Evolutionary conservation across 2,888 invertebrate genomes (phyloP), one percentile per base, ranked within the genome.

Genomic region (Hydrotaea diabolus): DNA sequence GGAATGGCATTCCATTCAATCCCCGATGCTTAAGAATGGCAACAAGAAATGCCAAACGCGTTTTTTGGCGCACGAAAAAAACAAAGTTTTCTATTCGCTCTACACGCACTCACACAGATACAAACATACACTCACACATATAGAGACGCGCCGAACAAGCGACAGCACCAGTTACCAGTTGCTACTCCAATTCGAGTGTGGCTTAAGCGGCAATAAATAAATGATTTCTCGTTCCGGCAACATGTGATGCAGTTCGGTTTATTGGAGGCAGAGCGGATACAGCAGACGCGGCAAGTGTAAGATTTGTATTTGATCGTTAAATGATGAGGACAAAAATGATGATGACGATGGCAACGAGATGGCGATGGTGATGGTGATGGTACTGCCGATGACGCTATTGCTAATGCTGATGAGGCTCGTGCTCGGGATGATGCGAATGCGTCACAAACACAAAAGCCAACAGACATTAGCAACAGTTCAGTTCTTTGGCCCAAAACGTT

Each of bases 141-240:
- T n/a, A n/a, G n/a, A n/a, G n/a, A n/a, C n/a, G 5, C 9, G 19
- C 59, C 8, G 23, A 26, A 59, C 13, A 69, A 46, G 46, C 69
- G 36, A 13, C 39, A 66, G 66, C 31, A n/a, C 2, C 62, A 62
- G 15, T 13, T 71, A 83, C 83, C 83, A 83, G 83, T 80, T 83
- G 83, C 83, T 71, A 19, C 21, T 43, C 15, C 43, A 43, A 19
- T 69, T 74, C 19, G 77, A 73, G 36, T 66, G 46, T 39, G 57
- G 23, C 59, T 17, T 74, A 77, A 64, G 46, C 69, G 59, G 43
- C 69, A 23, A 75, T 77, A 83, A 80, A 77, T 69, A 73, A 49
- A 17, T 19, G 59, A 74, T 13, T 55, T 77, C 64, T 71, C 15
- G 31, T 69, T 59, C 43, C 64, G 73, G 39, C 46, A 59, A 59